Percentiles rank a stretch among this genome's conserved stretches.
Evolutionary conservation across 1,140 invertebrate species (phyloP).

Genomic region (Drosophila virilis): DNA sequence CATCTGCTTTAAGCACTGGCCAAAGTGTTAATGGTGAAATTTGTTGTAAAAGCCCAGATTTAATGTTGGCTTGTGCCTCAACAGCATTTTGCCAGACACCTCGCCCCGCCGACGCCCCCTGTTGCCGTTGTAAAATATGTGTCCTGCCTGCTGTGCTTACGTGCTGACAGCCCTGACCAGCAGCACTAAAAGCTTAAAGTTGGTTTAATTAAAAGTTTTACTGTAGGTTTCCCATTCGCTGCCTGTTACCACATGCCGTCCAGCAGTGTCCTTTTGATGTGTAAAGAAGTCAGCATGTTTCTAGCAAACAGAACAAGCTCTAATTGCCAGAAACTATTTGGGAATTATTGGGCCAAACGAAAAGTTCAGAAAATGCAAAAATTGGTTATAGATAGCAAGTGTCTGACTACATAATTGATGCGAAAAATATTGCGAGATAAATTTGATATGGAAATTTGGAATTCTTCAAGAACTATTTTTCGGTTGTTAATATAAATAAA

Average conservation of each 20-base stretch:
- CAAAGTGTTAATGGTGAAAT: constrained; percentile 71
- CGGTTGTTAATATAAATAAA: too few relatives aligned
- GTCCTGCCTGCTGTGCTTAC: constrained; percentile 30
- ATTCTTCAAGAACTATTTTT: too few relatives aligned
- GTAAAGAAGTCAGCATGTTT: background rate
- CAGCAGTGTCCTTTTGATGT: constrained; percentile 19
- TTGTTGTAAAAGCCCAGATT: constrained; percentile 59
- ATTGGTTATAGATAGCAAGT: background rate
- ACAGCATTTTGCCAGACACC: background rate
- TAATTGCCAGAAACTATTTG: constrained; percentile 4
- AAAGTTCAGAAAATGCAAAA: constrained; percentile 9
- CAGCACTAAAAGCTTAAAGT: constrained; percentile 72
- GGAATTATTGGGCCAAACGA: background rate
- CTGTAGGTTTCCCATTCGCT: constrained; percentile 3
- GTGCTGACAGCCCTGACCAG: constrained; percentile 60
- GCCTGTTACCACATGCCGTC: constrained; percentile 3
- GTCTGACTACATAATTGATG: too few relatives aligned
- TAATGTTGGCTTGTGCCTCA: constrained; percentile 28
- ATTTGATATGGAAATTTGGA: too few relatives aligned
- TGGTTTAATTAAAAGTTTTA: constrained; percentile 75
- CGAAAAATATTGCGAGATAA: too few relatives aligned
- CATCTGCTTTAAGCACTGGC: constrained; percentile 50
- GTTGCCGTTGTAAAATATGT: constrained; percentile 24
- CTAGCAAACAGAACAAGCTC: background rate
- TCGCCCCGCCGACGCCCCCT: background rate